These are phyloP conservation scores for Amblyteles armatorius DNA, from an alignment of 2,888 invertebrate species.

Conservation along the genomic window DNA sequence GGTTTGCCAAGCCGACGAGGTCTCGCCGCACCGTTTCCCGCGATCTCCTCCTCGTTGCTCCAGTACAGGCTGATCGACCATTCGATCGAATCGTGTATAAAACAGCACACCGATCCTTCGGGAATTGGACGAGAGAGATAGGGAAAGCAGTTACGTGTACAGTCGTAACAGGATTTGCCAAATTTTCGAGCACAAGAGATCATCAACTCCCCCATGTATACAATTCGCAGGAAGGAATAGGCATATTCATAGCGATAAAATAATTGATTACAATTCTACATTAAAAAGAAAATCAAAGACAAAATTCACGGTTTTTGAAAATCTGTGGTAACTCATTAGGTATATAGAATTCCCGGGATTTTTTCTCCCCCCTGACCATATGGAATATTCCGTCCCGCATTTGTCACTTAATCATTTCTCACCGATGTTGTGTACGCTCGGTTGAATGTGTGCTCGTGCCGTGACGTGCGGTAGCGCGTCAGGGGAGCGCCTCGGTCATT, in stretches of 20 bases:
- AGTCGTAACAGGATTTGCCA: conserved; percentile 50
- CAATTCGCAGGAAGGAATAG: not conserved
- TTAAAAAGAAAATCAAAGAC: not conserved
- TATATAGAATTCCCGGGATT: not conserved
- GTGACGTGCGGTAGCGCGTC: not conserved
- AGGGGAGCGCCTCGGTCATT: conserved; percentile 27
- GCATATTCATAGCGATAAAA: not conserved
- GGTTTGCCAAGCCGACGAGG: conserved; percentile 66
- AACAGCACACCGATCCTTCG: conserved; percentile 45
- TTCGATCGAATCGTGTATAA: conserved; percentile 58
- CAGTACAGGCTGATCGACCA: not conserved
- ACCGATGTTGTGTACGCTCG: not conserved
- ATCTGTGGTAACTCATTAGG: not conserved
- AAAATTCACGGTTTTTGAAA: not conserved
- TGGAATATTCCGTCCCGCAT: not conserved
- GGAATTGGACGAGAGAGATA: conserved; percentile 32
- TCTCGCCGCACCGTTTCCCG: conserved; percentile 63
- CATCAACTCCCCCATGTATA: conserved; percentile 5
- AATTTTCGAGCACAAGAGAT: conserved; percentile 56
- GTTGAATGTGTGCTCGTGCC: not conserved
- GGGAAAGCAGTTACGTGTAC: conserved; percentile 8
- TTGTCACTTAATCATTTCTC: conserved; percentile 6
- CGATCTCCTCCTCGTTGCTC: conserved; percentile 58
- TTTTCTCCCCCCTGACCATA: not conserved
- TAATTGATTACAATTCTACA: not conserved